phyloP scores from a whole-genome alignment of 2,797 vertebrate genomes.

The Rallus crepitans region DNA sequence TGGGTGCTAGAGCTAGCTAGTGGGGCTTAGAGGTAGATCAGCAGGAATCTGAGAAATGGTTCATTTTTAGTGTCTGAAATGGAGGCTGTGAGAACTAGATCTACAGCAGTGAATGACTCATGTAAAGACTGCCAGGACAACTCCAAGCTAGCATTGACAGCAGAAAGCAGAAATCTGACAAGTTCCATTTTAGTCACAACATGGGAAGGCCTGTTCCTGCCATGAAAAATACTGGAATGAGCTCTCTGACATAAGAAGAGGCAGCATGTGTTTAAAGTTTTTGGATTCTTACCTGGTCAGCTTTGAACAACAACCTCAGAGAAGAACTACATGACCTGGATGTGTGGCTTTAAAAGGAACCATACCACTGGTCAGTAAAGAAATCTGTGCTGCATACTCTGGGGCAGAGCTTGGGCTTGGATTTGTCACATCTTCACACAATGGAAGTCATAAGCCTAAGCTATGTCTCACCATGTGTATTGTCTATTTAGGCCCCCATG shows the following conservation, averaged over 20 bases:
- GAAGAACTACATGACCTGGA: background rate
- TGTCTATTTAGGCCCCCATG: background rate
- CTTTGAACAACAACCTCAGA: background rate
- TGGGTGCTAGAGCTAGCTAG: background rate
- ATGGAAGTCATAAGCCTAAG: background rate
- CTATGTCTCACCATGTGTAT: background rate
- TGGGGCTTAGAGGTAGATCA: background rate
- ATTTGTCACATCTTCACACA: background rate
- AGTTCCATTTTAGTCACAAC: background rate
- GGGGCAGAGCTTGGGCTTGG: background rate
- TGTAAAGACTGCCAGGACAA: background rate
- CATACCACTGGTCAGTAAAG: background rate
- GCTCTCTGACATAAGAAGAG: background rate
- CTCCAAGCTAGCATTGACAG: background rate
- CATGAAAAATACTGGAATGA: background rate
- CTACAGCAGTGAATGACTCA: background rate
- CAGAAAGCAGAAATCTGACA: background rate
- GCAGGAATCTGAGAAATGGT: background rate
- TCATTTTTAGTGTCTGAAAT: background rate
- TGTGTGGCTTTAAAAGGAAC: background rate
- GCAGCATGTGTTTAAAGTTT: background rate
- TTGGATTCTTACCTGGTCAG: background rate
- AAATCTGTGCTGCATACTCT: background rate
- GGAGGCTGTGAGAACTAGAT: background rate
- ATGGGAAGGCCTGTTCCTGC: background rate